Evolutionary conservation across 2,888 invertebrate genomes (phyloP), one percentile per base, ranked within the genome.

Genomic region (Oscheius onirici): DNA sequence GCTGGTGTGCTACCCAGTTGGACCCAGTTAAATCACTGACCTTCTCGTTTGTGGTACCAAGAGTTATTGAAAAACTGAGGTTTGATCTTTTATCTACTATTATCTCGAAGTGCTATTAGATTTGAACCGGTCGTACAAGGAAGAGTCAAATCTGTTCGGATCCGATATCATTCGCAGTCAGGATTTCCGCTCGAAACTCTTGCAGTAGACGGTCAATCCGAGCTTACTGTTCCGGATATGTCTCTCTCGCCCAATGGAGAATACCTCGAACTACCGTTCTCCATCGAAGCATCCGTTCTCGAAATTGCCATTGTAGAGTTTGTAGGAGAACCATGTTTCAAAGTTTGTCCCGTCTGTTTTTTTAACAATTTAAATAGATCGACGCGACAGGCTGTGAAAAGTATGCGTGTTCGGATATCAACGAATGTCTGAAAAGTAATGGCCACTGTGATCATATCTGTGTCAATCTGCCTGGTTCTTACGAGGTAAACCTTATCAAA

Each of bases 401-500:
- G 43, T 72, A 71, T 1, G 67, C 78, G 1, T 80, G 80, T 71
- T 71, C 68, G 52, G 88, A 88, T 75, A 76, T 84, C 26, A 85
- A 88, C 73, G 88, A 88, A 63, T 88, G 88, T 69, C 77, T 81
- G 54, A 77, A 77, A 11, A 70, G 84, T 58, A 88, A 88, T 73
- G 88, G 88, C 15, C 71, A 78, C 66, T 88, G 88, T 66, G 86
- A 88, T 34, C 88, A 88, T 55, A 70, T 82, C 17, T 88, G 88
- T 70, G 73, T 84, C 60, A 88, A 88, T 74, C 79, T 78, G 2
- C 84, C 80, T 44, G 96, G 95, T 75, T 92, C 93, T 87, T 95
- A 92, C 87, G 75, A 76, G 73, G 69, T 73, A 55, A 20, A 22
- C 13, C 13, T 40, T 13, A 13, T 60, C 43, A 11, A 15, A 10